Percentiles rank a stretch among this genome's conserved stretches.
These are phyloP conservation scores for Brachypodius melanocephalos DNA, from an alignment of 2,113 vertebrate species.

Conservation along the genomic window DNA sequence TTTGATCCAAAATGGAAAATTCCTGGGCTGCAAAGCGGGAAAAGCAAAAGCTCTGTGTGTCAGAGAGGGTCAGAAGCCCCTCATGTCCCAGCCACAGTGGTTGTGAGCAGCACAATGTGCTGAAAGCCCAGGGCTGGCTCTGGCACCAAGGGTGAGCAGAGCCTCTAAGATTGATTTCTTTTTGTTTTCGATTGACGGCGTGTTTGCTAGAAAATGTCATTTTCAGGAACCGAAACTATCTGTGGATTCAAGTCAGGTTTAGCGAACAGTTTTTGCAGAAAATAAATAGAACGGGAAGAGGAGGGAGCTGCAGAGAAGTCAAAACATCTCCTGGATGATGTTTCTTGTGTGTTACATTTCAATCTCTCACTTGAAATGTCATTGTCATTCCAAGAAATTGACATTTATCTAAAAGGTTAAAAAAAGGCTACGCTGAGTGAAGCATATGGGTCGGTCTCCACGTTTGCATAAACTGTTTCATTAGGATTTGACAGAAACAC, in stretches of 20 bases:
- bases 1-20: neutral
- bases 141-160: neutral
- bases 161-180: neutral
- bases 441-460: conserved; percentile 43
- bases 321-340: conserved; percentile 54
- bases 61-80: neutral
- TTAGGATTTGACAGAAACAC: conserved; percentile 23
- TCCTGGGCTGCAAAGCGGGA: neutral
- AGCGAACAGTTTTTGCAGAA: neutral
- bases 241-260: conserved; percentile 61
- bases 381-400: conserved; percentile 60
- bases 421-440: conserved; percentile 2
- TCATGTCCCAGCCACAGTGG: neutral
- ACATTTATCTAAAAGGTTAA: conserved; percentile 62
- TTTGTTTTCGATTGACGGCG: neutral
- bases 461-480: conserved; percentile 52
- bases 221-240: conserved; percentile 10
- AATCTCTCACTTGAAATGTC: conserved; percentile 59
- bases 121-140: neutral
- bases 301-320: conserved; percentile 46
- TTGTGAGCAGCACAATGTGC: neutral
- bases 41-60: accelerated
- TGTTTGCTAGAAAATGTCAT: conserved; percentile 41
- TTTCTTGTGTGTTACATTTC: conserved; percentile 47
- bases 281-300: conserved; percentile 57